Percentiles rank a stretch among this genome's conserved stretches.
Conservation (phyloP, 2,888 invertebrate genomes). For the Epinotia brunnichana region DNA sequence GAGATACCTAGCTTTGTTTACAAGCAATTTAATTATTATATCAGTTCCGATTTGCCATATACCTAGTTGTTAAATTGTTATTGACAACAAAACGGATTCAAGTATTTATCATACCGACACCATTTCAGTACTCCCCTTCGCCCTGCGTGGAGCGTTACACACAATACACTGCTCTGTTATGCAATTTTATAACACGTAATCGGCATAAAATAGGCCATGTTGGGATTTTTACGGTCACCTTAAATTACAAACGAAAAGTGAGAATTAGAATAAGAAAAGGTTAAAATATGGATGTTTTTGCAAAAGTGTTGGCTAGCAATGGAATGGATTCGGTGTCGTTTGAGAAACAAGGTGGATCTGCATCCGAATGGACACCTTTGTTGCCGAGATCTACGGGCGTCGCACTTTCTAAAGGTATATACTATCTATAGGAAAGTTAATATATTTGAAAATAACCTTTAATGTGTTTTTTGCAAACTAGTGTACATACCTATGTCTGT, state of each 20-base stretch:
- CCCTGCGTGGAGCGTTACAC: constrained; percentile 1
- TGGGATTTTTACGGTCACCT: constrained; percentile 21
- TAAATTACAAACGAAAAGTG: constrained; percentile 37
- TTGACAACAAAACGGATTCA: constrained; percentile 13
- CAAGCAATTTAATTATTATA: constrained; percentile 45
- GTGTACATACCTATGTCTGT: neutral
- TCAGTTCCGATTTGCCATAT: constrained; percentile 46
- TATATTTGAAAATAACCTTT: no score
- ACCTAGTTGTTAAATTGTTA: constrained; percentile 44
- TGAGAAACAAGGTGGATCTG: constrained; percentile 53
- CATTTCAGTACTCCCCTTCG: neutral
- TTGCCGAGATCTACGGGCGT: constrained; percentile 51
- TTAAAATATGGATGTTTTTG: constrained; percentile 54
- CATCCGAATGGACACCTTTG: constrained; percentile 69
- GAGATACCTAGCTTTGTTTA: constrained; percentile 39
- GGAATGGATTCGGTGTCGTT: constrained; percentile 54
- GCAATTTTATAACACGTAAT: constrained; percentile 11
- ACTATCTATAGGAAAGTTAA: no score
- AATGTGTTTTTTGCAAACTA: no score
- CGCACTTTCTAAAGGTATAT: constrained; percentile 50
- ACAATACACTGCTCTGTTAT: neutral
- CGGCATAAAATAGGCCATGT: constrained; percentile 12
- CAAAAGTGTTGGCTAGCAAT: constrained; percentile 56
- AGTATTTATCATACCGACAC: constrained; percentile 9
- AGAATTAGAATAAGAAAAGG: constrained; percentile 31